phyloP scores from a whole-genome alignment of 2,113 vertebrate genomes.

The Zosterops borbonicus region DNA sequence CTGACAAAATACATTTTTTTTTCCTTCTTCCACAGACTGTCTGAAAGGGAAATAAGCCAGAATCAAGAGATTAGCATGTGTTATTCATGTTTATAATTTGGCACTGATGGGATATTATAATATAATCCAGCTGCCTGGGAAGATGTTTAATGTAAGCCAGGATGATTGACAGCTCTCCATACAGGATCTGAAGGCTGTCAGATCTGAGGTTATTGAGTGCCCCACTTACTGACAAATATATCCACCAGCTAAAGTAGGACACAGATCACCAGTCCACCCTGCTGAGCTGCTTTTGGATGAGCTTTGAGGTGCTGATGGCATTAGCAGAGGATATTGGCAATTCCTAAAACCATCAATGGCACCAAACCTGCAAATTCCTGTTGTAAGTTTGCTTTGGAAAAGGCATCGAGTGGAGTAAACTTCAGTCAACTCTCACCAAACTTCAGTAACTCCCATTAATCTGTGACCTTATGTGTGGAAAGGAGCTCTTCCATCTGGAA shows the following conservation, averaged over 20 bases:
- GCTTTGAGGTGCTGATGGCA: neutral
- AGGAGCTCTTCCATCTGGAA: neutral
- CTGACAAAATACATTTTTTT: neutral
- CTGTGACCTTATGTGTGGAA: neutral
- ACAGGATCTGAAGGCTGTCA: constrained; percentile 56
- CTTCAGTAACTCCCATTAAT: neutral
- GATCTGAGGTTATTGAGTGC: constrained; percentile 56
- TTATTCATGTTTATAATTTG: neutral
- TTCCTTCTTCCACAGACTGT: neutral
- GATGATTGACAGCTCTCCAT: constrained; percentile 52
- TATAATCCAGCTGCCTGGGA: constrained; percentile 19
- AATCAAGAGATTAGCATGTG: constrained; percentile 32
- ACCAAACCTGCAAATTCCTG: neutral
- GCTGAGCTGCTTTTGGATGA: neutral
- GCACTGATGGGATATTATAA: neutral
- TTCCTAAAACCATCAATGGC: neutral
- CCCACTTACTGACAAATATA: constrained; percentile 52
- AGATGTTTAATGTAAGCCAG: constrained; percentile 54
- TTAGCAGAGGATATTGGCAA: neutral
- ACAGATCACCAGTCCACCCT: constrained; percentile 8
- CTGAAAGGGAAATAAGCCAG: constrained; percentile 1
- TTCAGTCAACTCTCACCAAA: neutral
- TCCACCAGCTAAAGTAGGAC: constrained; percentile 37
- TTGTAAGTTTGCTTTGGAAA: neutral
- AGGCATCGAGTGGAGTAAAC: neutral